These are phyloP conservation scores for Malacoctenus gilli DNA, from an alignment of 2,797 vertebrate species.

Conservation along the genomic window DNA sequence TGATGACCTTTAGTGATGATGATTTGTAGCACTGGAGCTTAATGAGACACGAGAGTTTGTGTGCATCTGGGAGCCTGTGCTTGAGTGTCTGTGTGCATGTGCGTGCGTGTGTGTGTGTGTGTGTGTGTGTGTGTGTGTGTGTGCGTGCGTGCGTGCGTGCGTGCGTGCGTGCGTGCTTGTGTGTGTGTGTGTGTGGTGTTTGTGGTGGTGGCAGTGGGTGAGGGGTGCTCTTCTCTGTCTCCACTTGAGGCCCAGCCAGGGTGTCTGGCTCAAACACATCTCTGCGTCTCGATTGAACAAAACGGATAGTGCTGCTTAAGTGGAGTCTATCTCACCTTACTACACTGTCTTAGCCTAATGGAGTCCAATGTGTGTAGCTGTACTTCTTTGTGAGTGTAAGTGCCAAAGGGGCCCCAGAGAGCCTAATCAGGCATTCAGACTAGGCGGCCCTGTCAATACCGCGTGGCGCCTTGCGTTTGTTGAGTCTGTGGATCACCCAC, in stretches of 20 bases:
- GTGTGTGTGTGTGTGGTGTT: constrained; percentile 33
- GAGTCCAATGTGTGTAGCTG: constrained; percentile 77
- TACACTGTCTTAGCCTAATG: constrained; percentile 84
- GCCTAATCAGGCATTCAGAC: constrained; percentile 97
- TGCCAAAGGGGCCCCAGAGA: constrained; percentile 88
- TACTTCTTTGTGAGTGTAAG: constrained; percentile 70
- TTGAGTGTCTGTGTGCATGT: no score
- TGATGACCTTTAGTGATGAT: constrained; percentile 63
- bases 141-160: constrained; percentile 22
- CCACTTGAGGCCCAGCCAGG: constrained; percentile 75
- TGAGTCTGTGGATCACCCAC: constrained; percentile 88
- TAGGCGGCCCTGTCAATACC: constrained; percentile 89
- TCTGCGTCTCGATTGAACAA: constrained; percentile 78
- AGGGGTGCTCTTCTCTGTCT: constrained; percentile 78
- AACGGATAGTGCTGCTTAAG: constrained; percentile 86
- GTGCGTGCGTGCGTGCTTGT: constrained; percentile 27
- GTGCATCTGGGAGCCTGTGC: not conserved
- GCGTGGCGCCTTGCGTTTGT: constrained; percentile 92
- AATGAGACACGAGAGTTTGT: constrained; percentile 46
- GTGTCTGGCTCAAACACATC: constrained; percentile 81
- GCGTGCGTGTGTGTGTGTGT: constrained; percentile 12
- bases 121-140: constrained; percentile 30
- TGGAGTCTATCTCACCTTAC: constrained; percentile 82
- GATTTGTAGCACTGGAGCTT: constrained; percentile 56
- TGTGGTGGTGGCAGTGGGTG: no score